Percentiles rank a stretch among this genome's conserved stretches.
These are phyloP conservation scores for Neomicropteryx cornuta DNA, from an alignment of 1,140 invertebrate species.

Conservation along the genomic window DNA sequence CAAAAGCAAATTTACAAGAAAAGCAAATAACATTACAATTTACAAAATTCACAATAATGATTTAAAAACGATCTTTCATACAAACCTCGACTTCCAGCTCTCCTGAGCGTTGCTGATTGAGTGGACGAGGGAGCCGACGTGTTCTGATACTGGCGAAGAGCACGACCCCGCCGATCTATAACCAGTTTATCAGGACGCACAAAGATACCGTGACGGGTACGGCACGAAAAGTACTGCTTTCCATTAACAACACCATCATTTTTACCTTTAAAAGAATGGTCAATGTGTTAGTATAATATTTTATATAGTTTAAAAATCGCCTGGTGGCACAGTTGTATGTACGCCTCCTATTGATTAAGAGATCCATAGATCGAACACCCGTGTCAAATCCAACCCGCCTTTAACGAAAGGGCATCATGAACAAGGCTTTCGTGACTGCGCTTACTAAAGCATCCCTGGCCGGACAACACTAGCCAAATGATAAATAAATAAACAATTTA, in stretches of 20 bases:
- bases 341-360: too few species aligned
- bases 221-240: conserved; percentile 81
- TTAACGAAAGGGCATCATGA: too few species aligned
- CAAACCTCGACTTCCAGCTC: conserved; percentile 38
- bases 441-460: too few species aligned
- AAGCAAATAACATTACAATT: conserved; percentile 1
- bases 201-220: conserved; percentile 83
- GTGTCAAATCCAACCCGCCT: too few species aligned
- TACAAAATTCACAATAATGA: not conserved
- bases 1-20: conserved; percentile 1
- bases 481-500: too few species aligned
- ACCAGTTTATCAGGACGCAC: conserved; percentile 78
- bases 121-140: conserved; percentile 14
- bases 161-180: conserved; percentile 65
- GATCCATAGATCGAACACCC: too few species aligned
- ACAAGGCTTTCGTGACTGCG: too few species aligned
- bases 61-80: conserved; percentile 6
- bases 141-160: conserved; percentile 54
- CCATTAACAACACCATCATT: conserved; percentile 90
- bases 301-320: too few species aligned
- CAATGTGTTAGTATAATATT: not conserved
- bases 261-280: conserved; percentile 52
- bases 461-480: too few species aligned
- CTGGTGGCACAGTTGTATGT: too few species aligned
- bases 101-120: conserved; percentile 22